Evolutionary conservation across 2,113 vertebrate species (phyloP), one percentile per base, ranked within the genome.

Genomic region (Penelope pileata): DNA sequence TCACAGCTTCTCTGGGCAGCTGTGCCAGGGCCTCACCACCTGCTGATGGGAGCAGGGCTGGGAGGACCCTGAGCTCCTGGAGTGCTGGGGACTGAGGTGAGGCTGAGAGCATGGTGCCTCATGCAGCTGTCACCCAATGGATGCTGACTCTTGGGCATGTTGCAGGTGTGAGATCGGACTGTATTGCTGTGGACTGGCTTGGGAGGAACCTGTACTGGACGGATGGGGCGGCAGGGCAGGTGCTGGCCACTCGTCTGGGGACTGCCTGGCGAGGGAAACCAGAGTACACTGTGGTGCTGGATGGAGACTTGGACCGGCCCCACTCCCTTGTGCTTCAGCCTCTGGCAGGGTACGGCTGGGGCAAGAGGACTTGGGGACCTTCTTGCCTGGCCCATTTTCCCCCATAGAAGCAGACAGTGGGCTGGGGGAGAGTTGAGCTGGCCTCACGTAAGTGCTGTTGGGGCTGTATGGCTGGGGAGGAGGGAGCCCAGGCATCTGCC

Each of bases 201-300:
- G 99, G 98, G 26, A 98, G 98, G 63, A 99, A 99, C 94, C 97
- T 99, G 76, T 99, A 99, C 96, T 99, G 99, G 99, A 98, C 98
- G 27, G 98, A 99, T 69, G 98, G 98, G 6, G 92, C 92, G n/a
- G 97, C 98, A 60, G 98, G 98, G 4, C 98, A 98, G 95, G 98
- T 99, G 95, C 89, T 99, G 90, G 99, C 98, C 9, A 97, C 98
- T 78, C 97, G 84, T 21, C 94, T 99, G 75, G 93, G 96, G 34
- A 77, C 95, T 45, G 16, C 66, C 53, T 97, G 97, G 82, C 94
- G 97, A 70, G 98, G 96, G 67, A 95, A 93, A 47, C 95, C 98
- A n/a, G 97, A 99, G 72, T 97, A 98, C 68, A 97, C 98, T 0
- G 88, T 99, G 50, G 98, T 99, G 42, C 81, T 99, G 75, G 98